Evolutionary conservation across 2,113 vertebrate species (phyloP).

Genomic region (human): GRCh38 chr1:82861501-82862000

Average conservation of each 20-base stretch:
- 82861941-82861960: neutral
- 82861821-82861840: neutral
- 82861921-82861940: neutral
- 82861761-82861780: neutral
- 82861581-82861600: neutral
- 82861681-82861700: neutral
- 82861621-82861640: neutral
- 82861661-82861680: constrained; percentile 22
- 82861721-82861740: neutral
- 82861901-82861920: neutral
- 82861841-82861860: neutral
- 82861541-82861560: neutral
- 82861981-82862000: neutral
- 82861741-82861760: neutral
- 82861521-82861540: too few relatives aligned
- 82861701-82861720: neutral
- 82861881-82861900: neutral
- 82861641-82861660: constrained; percentile 14
- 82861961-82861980: neutral
- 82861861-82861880: neutral
- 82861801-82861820: neutral
- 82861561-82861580: neutral
- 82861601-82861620: neutral
- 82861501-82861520: too few relatives aligned
- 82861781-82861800: neutral